Evolutionary conservation across 2,888 invertebrate species (phyloP).

Genomic region (Panzeria rudis): DNA sequence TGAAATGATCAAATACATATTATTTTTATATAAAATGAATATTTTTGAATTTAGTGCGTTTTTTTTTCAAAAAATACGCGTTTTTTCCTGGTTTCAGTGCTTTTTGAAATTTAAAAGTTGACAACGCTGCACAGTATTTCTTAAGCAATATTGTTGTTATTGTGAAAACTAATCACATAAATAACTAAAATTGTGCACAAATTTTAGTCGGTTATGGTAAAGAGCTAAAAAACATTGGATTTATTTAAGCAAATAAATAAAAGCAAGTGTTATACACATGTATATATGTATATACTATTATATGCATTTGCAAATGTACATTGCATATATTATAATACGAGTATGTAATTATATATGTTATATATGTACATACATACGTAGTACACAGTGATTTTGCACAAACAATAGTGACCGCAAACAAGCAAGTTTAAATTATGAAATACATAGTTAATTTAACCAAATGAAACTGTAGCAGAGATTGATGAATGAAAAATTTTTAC

Average conservation of each 20-base stretch:
- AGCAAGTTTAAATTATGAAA: constrained; percentile 16
- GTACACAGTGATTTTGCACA: not conserved
- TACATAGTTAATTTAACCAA: constrained; percentile 11
- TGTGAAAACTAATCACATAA: constrained; percentile 34
- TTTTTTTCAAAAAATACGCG: no score
- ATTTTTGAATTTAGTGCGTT: no score
- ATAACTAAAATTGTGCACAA: constrained; percentile 50
- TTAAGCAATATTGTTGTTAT: no score
- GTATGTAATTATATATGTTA: no score
- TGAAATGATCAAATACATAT: no score
- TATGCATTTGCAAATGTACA: not conserved
- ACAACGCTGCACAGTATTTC: no score
- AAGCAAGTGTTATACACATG: not conserved
- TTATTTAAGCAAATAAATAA: not conserved
- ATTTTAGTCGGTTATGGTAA: constrained; percentile 17
- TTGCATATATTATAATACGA: constrained; percentile 8
- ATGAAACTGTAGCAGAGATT: not conserved
- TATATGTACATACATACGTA: no score
- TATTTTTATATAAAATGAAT: no score
- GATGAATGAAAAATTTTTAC: not conserved
- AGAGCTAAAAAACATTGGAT: constrained; percentile 26
- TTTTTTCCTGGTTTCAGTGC: no score
- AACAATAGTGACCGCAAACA: not conserved
- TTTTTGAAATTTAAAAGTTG: no score
- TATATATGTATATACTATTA: not conserved